phyloP scores from a whole-genome alignment of 2,888 invertebrate genomes.

The Cactoblastis cactorum region DNA sequence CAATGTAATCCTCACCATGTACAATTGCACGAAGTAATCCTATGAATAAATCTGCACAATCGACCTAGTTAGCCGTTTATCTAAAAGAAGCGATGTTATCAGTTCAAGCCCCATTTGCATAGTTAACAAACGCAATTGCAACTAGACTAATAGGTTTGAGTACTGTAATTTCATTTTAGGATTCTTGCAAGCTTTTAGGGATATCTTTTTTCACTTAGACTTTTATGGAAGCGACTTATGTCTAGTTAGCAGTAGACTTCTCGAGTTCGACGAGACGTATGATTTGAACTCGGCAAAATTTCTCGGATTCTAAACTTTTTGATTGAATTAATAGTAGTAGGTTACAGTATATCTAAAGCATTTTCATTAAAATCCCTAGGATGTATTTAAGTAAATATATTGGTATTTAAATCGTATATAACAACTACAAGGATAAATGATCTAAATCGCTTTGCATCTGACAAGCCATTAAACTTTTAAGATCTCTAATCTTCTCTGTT shows the following conservation, averaged over 20 bases:
- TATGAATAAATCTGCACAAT: conserved; percentile 7
- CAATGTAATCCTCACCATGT: background rate
- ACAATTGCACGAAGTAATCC: background rate
- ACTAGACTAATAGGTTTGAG: background rate
- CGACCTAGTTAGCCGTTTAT: conserved; percentile 4
- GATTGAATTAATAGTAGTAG: too few relatives aligned
- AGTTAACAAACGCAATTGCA: conserved; percentile 1
- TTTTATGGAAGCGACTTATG: too few relatives aligned
- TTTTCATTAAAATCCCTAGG: too few relatives aligned
- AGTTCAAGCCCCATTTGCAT: conserved; percentile 6
- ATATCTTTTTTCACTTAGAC: too few relatives aligned
- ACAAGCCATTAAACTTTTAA: background rate
- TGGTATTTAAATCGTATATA: too few relatives aligned
- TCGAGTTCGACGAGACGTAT: too few relatives aligned
- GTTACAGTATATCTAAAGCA: too few relatives aligned
- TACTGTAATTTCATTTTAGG: background rate
- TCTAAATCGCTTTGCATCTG: background rate
- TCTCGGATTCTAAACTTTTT: too few relatives aligned
- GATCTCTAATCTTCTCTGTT: background rate
- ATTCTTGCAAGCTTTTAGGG: too few relatives aligned
- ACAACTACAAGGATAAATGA: background rate
- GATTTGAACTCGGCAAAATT: too few relatives aligned
- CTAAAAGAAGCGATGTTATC: conserved; percentile 6
- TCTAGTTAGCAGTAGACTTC: too few relatives aligned
- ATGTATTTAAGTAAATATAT: too few relatives aligned